These are phyloP conservation scores for Himalopsyche phryganea DNA, from an alignment of 1,140 invertebrate genomes.

Conservation along the genomic window DNA sequence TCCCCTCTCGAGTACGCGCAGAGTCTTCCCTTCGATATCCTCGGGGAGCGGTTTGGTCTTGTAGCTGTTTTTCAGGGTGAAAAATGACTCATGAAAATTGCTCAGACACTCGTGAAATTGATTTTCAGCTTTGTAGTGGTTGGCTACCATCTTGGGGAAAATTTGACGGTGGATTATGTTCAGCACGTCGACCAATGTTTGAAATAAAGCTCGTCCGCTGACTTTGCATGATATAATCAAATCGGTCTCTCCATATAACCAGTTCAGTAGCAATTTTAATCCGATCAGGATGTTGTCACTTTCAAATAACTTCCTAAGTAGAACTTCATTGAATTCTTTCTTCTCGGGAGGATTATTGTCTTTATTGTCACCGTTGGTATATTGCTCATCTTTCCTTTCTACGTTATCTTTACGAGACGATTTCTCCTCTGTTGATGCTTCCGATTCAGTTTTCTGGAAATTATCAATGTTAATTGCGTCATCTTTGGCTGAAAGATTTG, in stretches of 20 bases:
- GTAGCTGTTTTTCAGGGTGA: slow-evolving; percentile 35
- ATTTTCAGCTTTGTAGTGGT: slow-evolving; percentile 17
- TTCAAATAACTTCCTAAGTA: slow-evolving; percentile 25
- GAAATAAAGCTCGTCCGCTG: slow-evolving; percentile 48
- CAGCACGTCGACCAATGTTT: slow-evolving; percentile 49
- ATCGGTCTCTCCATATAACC: slow-evolving; percentile 48
- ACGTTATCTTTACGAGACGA: neutral
- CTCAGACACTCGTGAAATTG: slow-evolving; percentile 18
- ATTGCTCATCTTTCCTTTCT: neutral
- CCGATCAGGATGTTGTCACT: slow-evolving; percentile 44
- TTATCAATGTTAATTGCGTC: slow-evolving; percentile 22
- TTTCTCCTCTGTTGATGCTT: too few relatives aligned
- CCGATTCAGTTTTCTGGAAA: slow-evolving; percentile 24
- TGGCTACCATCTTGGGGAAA: slow-evolving; percentile 35
- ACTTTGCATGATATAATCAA: slow-evolving; percentile 50
- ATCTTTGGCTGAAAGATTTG: slow-evolving; percentile 8
- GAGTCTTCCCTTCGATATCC: slow-evolving; percentile 66
- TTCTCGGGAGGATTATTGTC: neutral
- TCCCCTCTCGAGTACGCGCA: slow-evolving; percentile 62
- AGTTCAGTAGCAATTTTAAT: slow-evolving; percentile 46
- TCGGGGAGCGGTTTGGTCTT: slow-evolving; percentile 65
- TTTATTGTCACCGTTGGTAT: neutral
- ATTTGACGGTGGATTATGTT: slow-evolving; percentile 49
- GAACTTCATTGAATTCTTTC: slow-evolving; percentile 19
- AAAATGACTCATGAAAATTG: slow-evolving; percentile 19